A percentile compares a stretch with the other conserved stretches of the same genome.
Evolutionary conservation across 2,113 vertebrate species (phyloP).

Genomic region (Gymnogyps californianus): DNA sequence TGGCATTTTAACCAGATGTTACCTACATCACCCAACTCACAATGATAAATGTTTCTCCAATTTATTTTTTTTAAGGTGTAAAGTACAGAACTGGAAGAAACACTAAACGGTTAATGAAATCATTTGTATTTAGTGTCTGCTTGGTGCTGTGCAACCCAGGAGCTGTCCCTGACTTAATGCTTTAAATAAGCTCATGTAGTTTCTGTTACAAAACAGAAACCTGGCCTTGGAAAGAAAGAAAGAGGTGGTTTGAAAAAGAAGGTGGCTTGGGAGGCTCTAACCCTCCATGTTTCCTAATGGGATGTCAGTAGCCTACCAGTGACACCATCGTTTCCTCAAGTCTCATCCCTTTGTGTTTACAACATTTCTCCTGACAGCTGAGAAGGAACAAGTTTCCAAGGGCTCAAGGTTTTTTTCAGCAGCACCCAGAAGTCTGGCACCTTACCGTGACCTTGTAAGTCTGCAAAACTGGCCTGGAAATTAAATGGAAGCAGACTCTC

Average conservation of each 20-base stretch:
- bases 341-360: background rate
- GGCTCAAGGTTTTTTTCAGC: background rate
- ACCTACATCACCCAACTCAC: background rate
- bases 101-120: background rate
- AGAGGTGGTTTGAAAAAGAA: background rate
- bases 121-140: background rate
- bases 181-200: background rate
- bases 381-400: background rate
- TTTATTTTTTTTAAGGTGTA: background rate
- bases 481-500: slow-evolving; percentile 29
- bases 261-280: background rate
- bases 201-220: background rate
- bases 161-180: background rate
- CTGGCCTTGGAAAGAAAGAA: background rate
- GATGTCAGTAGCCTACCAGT: background rate
- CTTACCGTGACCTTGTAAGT: slow-evolving; percentile 44
- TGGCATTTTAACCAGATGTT: background rate
- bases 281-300: background rate
- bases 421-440: slow-evolving; percentile 60
- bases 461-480: slow-evolving; percentile 32
- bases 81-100: background rate
- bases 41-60: background rate
- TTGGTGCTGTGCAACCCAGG: background rate
- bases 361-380: background rate
- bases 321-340: background rate